phyloP scores from a whole-genome alignment of 2,888 invertebrate species.

The Xylocampa areola region DNA sequence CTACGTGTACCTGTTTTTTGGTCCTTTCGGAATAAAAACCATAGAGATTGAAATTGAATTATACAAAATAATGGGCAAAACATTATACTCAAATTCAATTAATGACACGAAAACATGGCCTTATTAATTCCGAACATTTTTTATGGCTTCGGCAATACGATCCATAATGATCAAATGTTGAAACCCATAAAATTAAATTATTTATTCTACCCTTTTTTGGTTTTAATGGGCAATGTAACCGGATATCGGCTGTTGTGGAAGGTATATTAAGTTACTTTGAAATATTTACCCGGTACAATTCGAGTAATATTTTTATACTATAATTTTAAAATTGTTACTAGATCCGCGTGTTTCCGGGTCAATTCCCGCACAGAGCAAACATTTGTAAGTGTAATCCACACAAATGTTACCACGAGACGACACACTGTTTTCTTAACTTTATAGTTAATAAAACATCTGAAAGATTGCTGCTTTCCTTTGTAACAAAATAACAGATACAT shows the following conservation, averaged over 20 bases:
- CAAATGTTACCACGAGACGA: too few relatives aligned
- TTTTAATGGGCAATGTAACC: constrained; percentile 48
- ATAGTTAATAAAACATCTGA: too few relatives aligned
- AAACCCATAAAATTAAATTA: constrained; percentile 47
- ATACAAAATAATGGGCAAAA: background rate
- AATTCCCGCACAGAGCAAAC: too few relatives aligned
- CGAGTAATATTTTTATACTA: background rate
- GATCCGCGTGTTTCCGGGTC: too few relatives aligned
- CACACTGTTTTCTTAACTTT: too few relatives aligned
- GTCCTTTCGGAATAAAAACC: background rate
- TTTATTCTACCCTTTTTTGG: constrained; percentile 41
- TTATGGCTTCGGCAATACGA: constrained; percentile 45
- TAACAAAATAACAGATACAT: too few relatives aligned
- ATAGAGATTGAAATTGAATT: too few relatives aligned
- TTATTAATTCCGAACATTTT: constrained; percentile 23
- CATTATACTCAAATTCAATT: constrained; percentile 16
- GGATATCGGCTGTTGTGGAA: constrained; percentile 28
- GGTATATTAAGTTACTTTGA: constrained; percentile 4
- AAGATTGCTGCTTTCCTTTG: too few relatives aligned
- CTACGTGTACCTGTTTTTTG: too few relatives aligned
- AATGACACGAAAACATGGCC: constrained; percentile 15
- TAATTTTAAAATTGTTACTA: background rate
- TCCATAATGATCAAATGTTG: constrained; percentile 42
- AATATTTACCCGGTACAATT: constrained; percentile 7
- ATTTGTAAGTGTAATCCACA: too few relatives aligned